These are phyloP conservation scores for Nephrocerus scutellatus DNA, from an alignment of 2,888 invertebrate genomes.

Conservation along the genomic window DNA sequence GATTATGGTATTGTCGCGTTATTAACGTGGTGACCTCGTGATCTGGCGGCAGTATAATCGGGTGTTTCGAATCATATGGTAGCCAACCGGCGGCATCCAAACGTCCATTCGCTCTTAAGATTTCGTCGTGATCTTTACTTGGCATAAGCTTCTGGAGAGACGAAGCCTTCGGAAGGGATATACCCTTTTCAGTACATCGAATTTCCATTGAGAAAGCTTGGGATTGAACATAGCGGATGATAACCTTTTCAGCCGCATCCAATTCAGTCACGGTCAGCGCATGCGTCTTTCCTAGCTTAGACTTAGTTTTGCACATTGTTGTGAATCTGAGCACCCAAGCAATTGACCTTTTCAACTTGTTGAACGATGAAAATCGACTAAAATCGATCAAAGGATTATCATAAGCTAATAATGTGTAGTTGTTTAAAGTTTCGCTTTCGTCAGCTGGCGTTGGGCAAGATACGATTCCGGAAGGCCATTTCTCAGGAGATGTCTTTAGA, in stretches of 20 bases:
- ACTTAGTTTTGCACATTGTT: conserved; percentile 1
- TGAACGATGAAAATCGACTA: conserved; percentile 8
- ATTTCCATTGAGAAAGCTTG: conserved; percentile 7
- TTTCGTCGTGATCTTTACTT: conserved; percentile 6
- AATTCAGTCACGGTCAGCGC: conserved; percentile 4
- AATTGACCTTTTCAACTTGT: background rate
- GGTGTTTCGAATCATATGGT: conserved; percentile 1
- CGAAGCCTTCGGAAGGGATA: background rate
- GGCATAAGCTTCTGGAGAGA: conserved; percentile 2
- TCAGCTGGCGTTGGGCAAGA: background rate
- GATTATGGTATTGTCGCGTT: background rate
- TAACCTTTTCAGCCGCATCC: background rate
- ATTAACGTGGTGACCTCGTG: conserved; percentile 4
- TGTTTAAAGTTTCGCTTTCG: conserved; percentile 5
- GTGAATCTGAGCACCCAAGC: conserved; percentile 4
- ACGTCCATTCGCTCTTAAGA: conserved; percentile 7
- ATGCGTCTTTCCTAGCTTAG: background rate
- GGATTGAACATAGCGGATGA: conserved; percentile 4
- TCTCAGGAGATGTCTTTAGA: background rate
- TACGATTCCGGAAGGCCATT: conserved; percentile 1
- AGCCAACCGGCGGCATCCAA: conserved; percentile 10
- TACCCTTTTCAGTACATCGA: background rate
- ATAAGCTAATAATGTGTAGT: background rate
- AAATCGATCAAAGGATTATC: conserved; percentile 3
- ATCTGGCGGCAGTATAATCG: conserved; percentile 8